Base-by-base conservation (phyloP, 1,140 invertebrate genomes). In the Steinernema khuongi region DNA sequence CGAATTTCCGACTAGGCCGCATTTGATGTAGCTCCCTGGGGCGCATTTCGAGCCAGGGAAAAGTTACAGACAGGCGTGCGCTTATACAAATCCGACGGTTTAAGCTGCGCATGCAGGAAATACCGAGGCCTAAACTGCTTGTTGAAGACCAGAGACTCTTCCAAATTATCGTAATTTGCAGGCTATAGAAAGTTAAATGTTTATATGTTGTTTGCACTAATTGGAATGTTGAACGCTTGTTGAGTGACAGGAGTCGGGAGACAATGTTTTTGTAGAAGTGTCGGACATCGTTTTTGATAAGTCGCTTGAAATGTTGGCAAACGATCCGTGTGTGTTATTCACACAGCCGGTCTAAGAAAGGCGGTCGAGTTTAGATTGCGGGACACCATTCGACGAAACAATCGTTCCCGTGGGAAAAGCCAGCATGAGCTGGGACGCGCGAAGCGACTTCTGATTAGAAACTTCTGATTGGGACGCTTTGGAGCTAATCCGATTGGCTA, bases 351-450 rank as follows among this genome's bases (percentile, higher is more conserved):
- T 60, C n/a, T 60, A 14, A 26, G 50, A 60, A 60, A 60, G 7
- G 50, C 4, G 19, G 19, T 7, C 7, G 19, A 22, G 11, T 60
- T 60, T 14, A 7, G 50, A 60, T 11, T 11, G 50, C 19, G 19
- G 26, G 50, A 14, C 50, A 60, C 50, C 50, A 60, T 60, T 60
- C 22, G 50, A 22, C 14, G 50, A 26, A 60, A 60, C 50, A 60
- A 60, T 60, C 11, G 50, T 60, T 60, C 50, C 50, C 50, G 50
- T 60, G 50, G 50, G 50, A 60, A 22, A 60, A 60, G 14, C 4
- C 19, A 22, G 50, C 11, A 22, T 60, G 14, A 22, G 4, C 4
- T 60, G 50, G 26, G 26, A 26, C 11, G 50, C 19, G 4, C 14
- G 50, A 14, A 22, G 14, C 50, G 50, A 22, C 22, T 41, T 22